Conservation (phyloP, 2,797 vertebrate species). For the Neosilurus hyrtlii region DNA sequence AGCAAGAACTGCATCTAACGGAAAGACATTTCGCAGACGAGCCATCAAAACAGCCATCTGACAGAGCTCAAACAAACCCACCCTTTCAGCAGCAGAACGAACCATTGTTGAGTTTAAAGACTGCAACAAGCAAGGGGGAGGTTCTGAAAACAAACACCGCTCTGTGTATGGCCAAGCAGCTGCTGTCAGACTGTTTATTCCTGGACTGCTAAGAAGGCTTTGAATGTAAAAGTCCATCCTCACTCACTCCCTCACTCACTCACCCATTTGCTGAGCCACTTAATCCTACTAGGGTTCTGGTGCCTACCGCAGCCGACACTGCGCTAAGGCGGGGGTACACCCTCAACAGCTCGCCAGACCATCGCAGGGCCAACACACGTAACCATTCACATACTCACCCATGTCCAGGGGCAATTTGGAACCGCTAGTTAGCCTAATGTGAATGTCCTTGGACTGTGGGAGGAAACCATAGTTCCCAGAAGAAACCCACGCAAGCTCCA, state of each 20-base stretch:
- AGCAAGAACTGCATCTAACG: conserved; percentile 2
- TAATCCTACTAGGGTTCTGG: too few species aligned
- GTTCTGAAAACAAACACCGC: conserved; percentile 39
- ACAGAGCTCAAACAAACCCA: conserved; percentile 46
- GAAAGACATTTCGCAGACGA: conserved; percentile 26
- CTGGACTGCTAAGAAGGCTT: conserved; percentile 40
- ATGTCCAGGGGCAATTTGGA: too few species aligned
- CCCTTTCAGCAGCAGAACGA: conserved; percentile 46
- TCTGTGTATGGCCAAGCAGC: conserved; percentile 48
- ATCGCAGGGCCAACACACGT: too few species aligned
- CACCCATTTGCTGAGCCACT: too few species aligned
- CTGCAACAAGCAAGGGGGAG: conserved; percentile 33
- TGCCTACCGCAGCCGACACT: too few species aligned
- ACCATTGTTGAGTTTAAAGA: conserved; percentile 45
- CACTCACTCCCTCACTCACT: not conserved
- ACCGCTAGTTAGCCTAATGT: too few species aligned
- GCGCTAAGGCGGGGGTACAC: too few species aligned
- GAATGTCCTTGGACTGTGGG: too few species aligned
- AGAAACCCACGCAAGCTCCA: too few species aligned
- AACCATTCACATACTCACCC: too few species aligned
- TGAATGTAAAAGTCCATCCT: conserved; percentile 39
- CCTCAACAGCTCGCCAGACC: too few species aligned
- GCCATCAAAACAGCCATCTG: conserved; percentile 38
- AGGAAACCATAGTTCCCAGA: too few species aligned
- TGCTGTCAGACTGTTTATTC: conserved; percentile 51